Conservation (phyloP, 2,888 invertebrate genomes). For the Drosophila glabriapex region DNA sequence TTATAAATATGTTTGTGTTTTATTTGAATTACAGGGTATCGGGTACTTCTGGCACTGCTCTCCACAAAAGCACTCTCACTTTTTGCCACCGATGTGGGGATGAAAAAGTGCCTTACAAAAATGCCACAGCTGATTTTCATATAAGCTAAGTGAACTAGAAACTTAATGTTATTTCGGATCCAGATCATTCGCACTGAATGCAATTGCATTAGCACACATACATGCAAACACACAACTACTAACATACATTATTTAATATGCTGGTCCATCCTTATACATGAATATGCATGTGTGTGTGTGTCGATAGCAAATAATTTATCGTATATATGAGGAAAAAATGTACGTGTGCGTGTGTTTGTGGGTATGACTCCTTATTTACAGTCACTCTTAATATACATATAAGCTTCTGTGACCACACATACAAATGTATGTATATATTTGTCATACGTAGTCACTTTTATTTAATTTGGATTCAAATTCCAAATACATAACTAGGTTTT, state of each 20-base stretch:
- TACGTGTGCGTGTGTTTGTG: background rate
- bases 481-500: slow-evolving; percentile 7
- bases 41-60: background rate
- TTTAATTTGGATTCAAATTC: background rate
- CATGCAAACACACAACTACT: background rate
- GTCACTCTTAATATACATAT: background rate
- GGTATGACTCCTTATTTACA: slow-evolving; percentile 14
- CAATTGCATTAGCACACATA: slow-evolving; percentile 1
- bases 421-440: background rate
- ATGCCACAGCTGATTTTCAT: background rate
- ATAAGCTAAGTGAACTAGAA: background rate
- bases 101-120: background rate
- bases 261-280: background rate
- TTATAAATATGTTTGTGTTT: background rate
- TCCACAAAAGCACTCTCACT: slow-evolving; percentile 3
- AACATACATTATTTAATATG: background rate
- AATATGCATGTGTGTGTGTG: background rate
- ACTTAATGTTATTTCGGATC: slow-evolving; percentile 2
- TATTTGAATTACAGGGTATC: slow-evolving; percentile 3
- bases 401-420: background rate
- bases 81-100: background rate
- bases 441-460: slow-evolving; percentile 19
- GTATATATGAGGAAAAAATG: background rate
- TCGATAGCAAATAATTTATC: slow-evolving; percentile 1
- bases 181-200: slow-evolving; percentile 10